Conservation (phyloP, 2,113 vertebrate species). For the Aythya baeri region DNA sequence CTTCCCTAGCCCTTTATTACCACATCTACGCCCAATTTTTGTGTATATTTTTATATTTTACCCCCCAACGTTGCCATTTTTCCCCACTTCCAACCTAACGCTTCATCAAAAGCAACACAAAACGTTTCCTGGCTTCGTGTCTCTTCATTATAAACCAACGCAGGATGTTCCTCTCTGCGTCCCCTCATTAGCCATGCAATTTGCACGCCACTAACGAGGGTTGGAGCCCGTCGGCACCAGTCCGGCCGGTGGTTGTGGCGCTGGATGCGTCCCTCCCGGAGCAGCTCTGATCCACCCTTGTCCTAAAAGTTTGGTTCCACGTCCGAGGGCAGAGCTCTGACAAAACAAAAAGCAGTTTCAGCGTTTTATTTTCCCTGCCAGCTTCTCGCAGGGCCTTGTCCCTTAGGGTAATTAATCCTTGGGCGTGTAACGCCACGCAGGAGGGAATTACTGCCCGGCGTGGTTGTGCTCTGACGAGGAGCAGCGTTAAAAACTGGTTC, state of each 20-base stretch:
- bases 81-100: neutral
- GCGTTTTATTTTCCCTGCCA: neutral
- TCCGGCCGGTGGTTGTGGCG: neutral
- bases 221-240: neutral
- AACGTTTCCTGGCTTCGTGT: no score
- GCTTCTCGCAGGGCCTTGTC: fast-evolving
- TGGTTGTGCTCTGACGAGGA: fast-evolving
- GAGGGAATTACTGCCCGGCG: fast-evolving
- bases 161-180: no score
- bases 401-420: fast-evolving
- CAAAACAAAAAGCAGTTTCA: neutral
- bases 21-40: no score
- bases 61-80: neutral
- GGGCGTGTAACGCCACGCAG: fast-evolving
- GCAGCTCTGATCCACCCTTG: neutral
- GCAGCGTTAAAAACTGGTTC: neutral
- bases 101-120: neutral
- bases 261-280: neutral
- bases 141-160: no score
- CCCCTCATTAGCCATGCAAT: neutral
- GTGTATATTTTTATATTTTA: no score
- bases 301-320: neutral
- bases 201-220: fast-evolving
- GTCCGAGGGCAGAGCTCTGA: neutral
- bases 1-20: no score